phyloP scores from a whole-genome alignment of 2,888 invertebrate species.

The Lamproptera curius region DNA sequence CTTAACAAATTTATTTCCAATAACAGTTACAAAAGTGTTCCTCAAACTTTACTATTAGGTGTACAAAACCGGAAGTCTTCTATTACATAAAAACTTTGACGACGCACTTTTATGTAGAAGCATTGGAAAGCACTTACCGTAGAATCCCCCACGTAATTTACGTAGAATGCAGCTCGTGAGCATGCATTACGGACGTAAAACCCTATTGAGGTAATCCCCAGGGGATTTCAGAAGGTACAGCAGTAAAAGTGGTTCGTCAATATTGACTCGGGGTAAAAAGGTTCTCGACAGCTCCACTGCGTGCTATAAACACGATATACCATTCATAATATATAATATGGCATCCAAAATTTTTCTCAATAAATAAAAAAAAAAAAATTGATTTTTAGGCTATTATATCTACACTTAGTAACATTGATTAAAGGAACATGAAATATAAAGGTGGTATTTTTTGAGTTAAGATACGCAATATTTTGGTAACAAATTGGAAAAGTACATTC shows the following conservation, averaged over 20 bases:
- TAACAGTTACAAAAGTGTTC: too few relatives aligned
- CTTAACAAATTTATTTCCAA: too few relatives aligned
- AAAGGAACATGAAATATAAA: too few relatives aligned
- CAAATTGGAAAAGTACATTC: too few relatives aligned
- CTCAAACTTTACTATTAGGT: too few relatives aligned
- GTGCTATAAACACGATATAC: neutral
- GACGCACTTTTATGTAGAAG: neutral
- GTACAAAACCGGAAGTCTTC: too few relatives aligned
- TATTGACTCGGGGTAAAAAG: neutral
- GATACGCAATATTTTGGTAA: too few relatives aligned
- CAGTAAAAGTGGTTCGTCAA: constrained; percentile 4
- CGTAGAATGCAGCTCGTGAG: constrained; percentile 10
- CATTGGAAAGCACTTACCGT: neutral
- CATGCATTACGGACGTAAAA: constrained; percentile 2
- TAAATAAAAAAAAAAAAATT: too few relatives aligned
- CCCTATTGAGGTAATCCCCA: constrained; percentile 10
- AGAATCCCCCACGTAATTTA: constrained; percentile 10
- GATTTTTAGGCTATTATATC: too few relatives aligned
- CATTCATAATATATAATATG: neutral
- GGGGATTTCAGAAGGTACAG: neutral
- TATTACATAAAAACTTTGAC: neutral
- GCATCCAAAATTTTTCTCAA: too few relatives aligned
- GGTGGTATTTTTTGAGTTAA: too few relatives aligned
- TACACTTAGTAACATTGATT: too few relatives aligned
- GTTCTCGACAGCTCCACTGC: neutral